These are phyloP conservation scores for Taeniopygia guttata DNA, from an alignment of 2,797 vertebrate genomes.

Conservation along the genomic window DNA sequence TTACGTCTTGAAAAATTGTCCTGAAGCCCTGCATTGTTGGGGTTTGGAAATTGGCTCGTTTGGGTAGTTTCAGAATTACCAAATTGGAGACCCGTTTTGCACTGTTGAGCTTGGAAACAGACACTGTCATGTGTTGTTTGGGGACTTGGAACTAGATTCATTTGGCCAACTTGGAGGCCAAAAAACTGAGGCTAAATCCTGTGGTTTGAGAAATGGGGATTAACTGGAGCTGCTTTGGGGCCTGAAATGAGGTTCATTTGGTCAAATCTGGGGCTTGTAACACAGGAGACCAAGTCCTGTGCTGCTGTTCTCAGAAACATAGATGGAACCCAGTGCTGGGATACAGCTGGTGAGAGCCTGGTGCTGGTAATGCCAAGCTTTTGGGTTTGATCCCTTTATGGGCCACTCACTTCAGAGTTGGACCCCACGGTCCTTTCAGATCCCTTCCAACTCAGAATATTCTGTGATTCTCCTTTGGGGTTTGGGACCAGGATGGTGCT, in stretches of 20 bases:
- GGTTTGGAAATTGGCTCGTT: neutral
- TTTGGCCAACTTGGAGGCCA: neutral
- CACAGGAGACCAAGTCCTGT: neutral
- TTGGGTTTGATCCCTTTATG: neutral
- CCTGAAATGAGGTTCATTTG: neutral
- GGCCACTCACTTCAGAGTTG: neutral
- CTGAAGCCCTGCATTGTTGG: neutral
- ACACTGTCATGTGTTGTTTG: neutral
- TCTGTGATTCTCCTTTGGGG: neutral
- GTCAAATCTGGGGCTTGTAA: neutral
- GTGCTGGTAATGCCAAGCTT: neutral
- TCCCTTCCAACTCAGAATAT: neutral
- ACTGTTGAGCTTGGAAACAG: neutral
- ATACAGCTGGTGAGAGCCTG: neutral
- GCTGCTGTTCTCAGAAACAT: neutral
- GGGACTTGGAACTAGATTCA: neutral
- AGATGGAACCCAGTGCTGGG: neutral
- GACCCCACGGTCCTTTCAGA: neutral
- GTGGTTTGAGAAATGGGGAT: neutral
- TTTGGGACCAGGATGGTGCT: fast-evolving
- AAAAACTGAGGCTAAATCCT: neutral
- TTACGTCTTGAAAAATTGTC: neutral
- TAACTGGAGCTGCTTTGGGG: neutral
- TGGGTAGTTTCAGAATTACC: neutral
- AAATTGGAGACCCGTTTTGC: neutral